A percentile compares a stretch with the other conserved stretches of the same genome.
Conservation (phyloP, 2,797 vertebrate species). For the Hydrophis major region DNA sequence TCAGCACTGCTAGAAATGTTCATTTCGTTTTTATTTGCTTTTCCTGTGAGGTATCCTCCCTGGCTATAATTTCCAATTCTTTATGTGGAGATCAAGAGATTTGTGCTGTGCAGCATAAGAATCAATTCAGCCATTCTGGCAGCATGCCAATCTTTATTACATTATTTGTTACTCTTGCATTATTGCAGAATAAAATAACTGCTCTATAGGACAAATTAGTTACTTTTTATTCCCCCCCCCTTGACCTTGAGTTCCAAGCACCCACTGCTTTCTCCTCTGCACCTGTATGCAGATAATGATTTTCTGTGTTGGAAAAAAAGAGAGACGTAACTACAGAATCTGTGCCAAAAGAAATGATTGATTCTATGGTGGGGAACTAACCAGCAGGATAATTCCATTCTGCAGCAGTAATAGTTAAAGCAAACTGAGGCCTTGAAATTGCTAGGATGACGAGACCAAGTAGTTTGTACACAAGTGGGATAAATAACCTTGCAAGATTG, state of each 20-base stretch:
- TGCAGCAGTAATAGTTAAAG: slow-evolving; percentile 22
- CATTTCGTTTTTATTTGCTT: slow-evolving; percentile 73
- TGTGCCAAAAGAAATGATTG: slow-evolving; percentile 37
- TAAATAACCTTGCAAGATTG: neutral
- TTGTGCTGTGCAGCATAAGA: slow-evolving; percentile 60
- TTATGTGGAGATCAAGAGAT: slow-evolving; percentile 71
- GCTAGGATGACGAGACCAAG: neutral
- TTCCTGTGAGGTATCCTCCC: slow-evolving; percentile 64
- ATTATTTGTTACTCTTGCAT: slow-evolving; percentile 66
- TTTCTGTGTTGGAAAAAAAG: slow-evolving; percentile 48
- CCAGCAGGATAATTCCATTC: slow-evolving; percentile 29
- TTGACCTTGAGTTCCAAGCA: slow-evolving; percentile 60
- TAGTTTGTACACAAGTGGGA: neutral
- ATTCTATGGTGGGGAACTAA: slow-evolving; percentile 29
- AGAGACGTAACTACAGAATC: slow-evolving; percentile 56
- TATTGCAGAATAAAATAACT: slow-evolving; percentile 66
- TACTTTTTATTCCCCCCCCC: slow-evolving; percentile 58
- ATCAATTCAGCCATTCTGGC: slow-evolving; percentile 67
- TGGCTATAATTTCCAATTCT: slow-evolving; percentile 68
- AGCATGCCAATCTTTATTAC: slow-evolving; percentile 68
- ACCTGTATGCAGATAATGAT: slow-evolving; percentile 58
- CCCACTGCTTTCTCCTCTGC: slow-evolving; percentile 7
- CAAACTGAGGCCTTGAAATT: slow-evolving; percentile 8
- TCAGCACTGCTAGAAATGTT: slow-evolving; percentile 66
- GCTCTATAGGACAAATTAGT: slow-evolving; percentile 55